Conservation (phyloP, 2,888 invertebrate species). For the Trachelus iudaicus region DNA sequence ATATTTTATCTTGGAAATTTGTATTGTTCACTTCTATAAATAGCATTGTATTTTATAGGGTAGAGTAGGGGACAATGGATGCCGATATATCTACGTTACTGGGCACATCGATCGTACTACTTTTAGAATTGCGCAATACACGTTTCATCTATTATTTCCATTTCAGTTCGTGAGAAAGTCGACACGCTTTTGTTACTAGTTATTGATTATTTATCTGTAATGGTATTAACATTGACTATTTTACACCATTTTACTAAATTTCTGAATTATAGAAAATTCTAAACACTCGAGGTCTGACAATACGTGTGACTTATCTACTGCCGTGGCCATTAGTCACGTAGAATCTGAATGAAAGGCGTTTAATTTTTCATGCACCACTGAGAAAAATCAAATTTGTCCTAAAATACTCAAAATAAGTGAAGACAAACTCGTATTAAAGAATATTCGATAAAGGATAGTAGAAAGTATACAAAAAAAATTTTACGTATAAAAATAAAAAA, state of each 20-base stretch:
- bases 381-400: neutral
- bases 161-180: neutral
- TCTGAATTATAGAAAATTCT: neutral
- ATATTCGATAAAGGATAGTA: neutral
- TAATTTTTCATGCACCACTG: neutral
- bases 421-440: neutral
- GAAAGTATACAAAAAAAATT: neutral
- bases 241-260: neutral
- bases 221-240: neutral
- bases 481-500: neutral
- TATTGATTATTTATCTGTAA: neutral
- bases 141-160: neutral
- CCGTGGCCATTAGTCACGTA: neutral
- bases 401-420: neutral
- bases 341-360: neutral
- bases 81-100: neutral
- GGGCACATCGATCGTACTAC: neutral
- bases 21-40: neutral
- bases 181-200: neutral
- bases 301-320: neutral
- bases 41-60: neutral
- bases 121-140: neutral
- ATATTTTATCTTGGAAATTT: neutral
- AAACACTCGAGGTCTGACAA: neutral
- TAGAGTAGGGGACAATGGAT: neutral